Base-by-base conservation (phyloP, 2,113 vertebrate genomes). In the Cebidichthys violaceus region DNA sequence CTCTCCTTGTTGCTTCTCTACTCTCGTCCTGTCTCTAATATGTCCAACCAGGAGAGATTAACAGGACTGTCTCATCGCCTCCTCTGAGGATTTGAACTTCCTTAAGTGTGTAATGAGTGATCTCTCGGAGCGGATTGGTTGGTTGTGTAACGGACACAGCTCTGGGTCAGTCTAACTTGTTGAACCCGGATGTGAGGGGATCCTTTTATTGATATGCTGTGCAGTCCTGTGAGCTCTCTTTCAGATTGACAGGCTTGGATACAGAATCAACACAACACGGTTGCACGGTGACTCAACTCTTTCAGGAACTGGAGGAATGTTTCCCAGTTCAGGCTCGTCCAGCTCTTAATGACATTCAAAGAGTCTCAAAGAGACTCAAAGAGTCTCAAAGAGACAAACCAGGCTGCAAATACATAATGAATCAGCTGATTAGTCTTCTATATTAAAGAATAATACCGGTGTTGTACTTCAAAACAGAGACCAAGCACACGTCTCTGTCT, bases 231-330 rank as follows among this genome's bases (percentile, higher is more conserved):
- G 6, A 29, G 17, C 54, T 54, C 70, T 61, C 3, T 17, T 27
- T 75, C 9, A 6, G 55, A 73, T 67, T 66, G 82, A 81, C 81
- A 70, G 55, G 11, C 88, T 6, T 86, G 76, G 87, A 83, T 29
- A 85, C 89, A n/a, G 33, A 4, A 7, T 74, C 81, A 89, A 87
- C 86, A 82, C 85, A 83, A 85, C 81, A 88, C 50, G 0, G 77
- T 77, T 20, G 13, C 22, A 9, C 22, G 0, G 50, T 83, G 78
- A 89, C 78, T 87, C 87, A 77, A 15, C 55, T 57, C 70, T 77
- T 61, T 82, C 15, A 78, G 77, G 70, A 87, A 61, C 69, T 1
- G 9, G n/a, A 71, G 67, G 83, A 45, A 87, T 81, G 52, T 84
- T 27, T 66, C 74, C 84, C 75, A 17, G 79, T 89, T 54, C 43